A percentile compares a stretch with the other conserved stretches of the same genome.
Evolutionary conservation across 1,140 invertebrate genomes (phyloP).

Genomic region (Apis mellifera): DNA sequence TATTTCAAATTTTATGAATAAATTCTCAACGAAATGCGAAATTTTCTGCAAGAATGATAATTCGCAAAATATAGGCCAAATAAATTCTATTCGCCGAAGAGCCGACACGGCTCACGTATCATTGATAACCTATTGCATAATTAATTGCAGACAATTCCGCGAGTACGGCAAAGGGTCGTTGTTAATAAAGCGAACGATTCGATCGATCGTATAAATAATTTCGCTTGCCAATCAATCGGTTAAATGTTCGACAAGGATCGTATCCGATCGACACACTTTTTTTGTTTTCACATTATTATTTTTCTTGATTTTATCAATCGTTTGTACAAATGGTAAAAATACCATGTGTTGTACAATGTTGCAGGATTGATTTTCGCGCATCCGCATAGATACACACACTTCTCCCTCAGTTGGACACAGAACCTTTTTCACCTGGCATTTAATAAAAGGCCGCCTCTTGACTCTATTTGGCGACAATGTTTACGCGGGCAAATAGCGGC

Average conservation of each 20-base stretch:
- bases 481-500: slow-evolving; percentile 1
- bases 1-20: not conserved
- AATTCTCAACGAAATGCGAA: not conserved
- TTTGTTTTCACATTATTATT: not conserved
- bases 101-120: not conserved
- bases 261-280: not conserved
- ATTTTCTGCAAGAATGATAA: not conserved
- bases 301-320: not conserved
- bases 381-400: not conserved
- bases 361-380: not conserved
- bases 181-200: not conserved
- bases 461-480: slow-evolving; percentile 12
- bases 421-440: not conserved
- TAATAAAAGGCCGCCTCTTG: slow-evolving; percentile 16
- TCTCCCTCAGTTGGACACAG: not conserved
- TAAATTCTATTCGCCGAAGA: not conserved
- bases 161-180: not conserved
- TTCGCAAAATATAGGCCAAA: not conserved
- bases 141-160: slow-evolving; percentile 2
- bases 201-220: slow-evolving; percentile 1
- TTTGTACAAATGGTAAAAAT: not conserved
- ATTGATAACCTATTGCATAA: not conserved
- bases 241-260: not conserved
- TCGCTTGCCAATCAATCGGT: not conserved
- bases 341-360: not conserved